Evolutionary conservation across 2,888 invertebrate genomes (phyloP), one percentile per base, ranked within the genome.

Genomic region (Lymantria dispar): DNA sequence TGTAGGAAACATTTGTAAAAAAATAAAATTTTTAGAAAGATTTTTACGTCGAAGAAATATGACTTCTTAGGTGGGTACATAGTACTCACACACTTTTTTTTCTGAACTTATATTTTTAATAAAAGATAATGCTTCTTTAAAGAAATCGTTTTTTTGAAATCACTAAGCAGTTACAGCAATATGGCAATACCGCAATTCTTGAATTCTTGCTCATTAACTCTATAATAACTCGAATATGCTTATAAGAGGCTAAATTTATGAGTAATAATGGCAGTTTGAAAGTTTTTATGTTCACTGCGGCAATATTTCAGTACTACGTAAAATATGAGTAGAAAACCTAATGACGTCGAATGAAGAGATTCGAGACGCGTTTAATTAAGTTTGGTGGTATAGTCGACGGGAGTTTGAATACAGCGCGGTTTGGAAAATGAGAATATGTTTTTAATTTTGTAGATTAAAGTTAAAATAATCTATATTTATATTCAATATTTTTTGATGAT

Each of bases 181-280:
- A 22, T 22, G 5, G 22, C 2, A 22, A 5, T 22, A 22, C 22
- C 22, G 5, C 22, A 2, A 22, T 22, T 22, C 22, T 22, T 22
- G 22, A 22, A 22, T 22, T 83, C 83, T 83, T 80, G 80, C 79
- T 85, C 83, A 87, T 88, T 88, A 85, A 83, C 83, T 79, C 79
- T 73, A 76, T 85, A 87, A 86, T 82, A 83, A 78, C 80, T 83
- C 82, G 81, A 88, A 87, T 86, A 88, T 86, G 86, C 82, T 84
- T 86, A n/a, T n/a, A 87, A 78, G 73, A 83, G 80, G 70, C 62
- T 64, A 66, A 72, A 72, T 73, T 75, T 71, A 73, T 62, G 76
- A 70, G 72, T 78, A 74, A 76, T 75, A 80, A 78, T 74, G 64
- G 59, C 70, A 62, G 60, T 55, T 60, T 55, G 65, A 60, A 66